phyloP scores from a whole-genome alignment of 37 sponge, comb jelly and placozoan species.

The Petrosia ficiformis region DNA sequence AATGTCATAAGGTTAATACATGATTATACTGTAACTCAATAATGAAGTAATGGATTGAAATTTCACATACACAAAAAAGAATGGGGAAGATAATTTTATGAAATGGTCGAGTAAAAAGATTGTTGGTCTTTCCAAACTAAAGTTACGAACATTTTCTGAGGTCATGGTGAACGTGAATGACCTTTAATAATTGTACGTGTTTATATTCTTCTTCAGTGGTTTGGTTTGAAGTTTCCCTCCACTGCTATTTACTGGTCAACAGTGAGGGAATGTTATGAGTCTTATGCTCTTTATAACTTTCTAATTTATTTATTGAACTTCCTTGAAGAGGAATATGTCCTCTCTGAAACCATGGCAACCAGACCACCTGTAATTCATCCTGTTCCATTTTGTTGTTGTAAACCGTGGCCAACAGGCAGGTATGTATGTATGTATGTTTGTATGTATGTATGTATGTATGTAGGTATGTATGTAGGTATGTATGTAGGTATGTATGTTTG shows the following conservation, averaged over 20 bases:
- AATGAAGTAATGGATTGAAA: too few species aligned
- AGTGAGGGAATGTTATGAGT: conserved; percentile 82
- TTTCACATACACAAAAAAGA: too few species aligned
- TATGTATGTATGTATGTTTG: conserved; percentile 6
- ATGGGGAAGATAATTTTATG: too few species aligned
- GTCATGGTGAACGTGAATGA: too few species aligned
- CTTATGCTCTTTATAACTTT: conserved; percentile 92
- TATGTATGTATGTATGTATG: too few species aligned
- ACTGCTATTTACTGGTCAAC: conserved; percentile 68
- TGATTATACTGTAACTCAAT: too few species aligned
- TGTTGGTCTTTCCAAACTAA: too few species aligned
- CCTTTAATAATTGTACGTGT: too few species aligned
- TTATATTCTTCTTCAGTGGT: conserved; percentile 57
- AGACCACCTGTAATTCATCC: conserved; percentile 38
- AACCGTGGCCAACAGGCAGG: conserved; percentile 57
- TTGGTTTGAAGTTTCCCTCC: conserved; percentile 50
- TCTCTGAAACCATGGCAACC: conserved; percentile 18
- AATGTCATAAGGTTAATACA: too few species aligned
- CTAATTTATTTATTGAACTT: conserved; percentile 84
- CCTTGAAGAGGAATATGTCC: conserved; percentile 56
- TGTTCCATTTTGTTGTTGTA: conserved; percentile 66
- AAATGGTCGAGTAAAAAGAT: too few species aligned
- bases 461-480: too few species aligned
- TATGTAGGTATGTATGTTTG: conserved; percentile 19
- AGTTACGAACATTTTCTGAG: too few species aligned